Evolutionary conservation across 2,113 vertebrate genomes (phyloP), one percentile per base, ranked within the genome.

Genomic region (Prolemur simus): DNA sequence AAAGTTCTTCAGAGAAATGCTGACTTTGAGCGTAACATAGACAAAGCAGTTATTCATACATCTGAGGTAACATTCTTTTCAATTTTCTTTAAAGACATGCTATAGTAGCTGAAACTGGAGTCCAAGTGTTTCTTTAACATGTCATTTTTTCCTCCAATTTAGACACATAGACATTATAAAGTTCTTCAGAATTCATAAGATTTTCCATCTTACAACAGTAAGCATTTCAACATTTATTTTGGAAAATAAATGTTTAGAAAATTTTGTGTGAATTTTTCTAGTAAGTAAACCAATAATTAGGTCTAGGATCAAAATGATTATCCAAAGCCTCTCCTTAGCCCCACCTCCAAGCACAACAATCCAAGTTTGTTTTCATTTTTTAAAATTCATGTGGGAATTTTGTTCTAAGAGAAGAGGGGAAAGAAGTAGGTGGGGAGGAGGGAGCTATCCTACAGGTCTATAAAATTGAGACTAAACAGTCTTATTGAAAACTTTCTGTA

Each of bases 101-200:
- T 88, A 78, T 92, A 92, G 91, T 64, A 92, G 88, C 96, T 97
- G 85, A 97, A 97, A 96, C 81, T 91, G 64, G 91, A 98, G 85
- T 84, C 54, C 77, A 89, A 95, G 80, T 71, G 34, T 96, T 98
- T 96, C 68, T 90, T 97, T 92, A 96, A 49, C 95, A 95, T 98
- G 98, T 94, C 80, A 97, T 96, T 96, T 97, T 98, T 98, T 94
- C 94, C 88, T 93, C 90, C 86, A 87, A 32, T 95, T 94, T 92
- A 95, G 81, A 94, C 93, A 87, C 71, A 93, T 85, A 97, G 92
- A 68, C 95, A 91, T 96, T 98, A 97, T 97, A 97, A 93, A 96
- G 73, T 86, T 95, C 58, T 95, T 97, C 63, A 66, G 92, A 82
- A 97, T 85, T 90, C 95, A 85, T 91, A 92, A 97, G 80, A 34